These are phyloP conservation scores for Chloroceryle amazona DNA, from an alignment of 2,797 vertebrate species.

Conservation along the genomic window DNA sequence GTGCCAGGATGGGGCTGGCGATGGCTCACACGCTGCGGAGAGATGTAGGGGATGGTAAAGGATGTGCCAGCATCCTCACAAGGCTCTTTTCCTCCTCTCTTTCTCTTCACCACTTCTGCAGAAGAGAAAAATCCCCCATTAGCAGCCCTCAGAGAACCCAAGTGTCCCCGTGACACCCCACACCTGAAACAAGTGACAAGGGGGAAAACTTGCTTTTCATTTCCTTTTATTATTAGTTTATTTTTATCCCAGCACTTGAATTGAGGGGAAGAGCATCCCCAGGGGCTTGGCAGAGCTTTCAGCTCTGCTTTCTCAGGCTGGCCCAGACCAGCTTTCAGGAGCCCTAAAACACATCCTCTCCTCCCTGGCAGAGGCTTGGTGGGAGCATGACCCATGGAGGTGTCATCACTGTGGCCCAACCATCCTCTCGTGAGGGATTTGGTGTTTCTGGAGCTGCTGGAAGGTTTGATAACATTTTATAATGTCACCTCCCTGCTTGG, in stretches of 20 bases:
- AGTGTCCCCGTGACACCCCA: neutral
- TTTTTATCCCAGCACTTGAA: neutral
- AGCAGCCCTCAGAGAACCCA: neutral
- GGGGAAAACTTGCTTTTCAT: neutral
- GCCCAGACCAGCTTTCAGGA: neutral
- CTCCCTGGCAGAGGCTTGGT: neutral
- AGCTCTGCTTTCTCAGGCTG: neutral
- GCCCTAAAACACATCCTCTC: neutral
- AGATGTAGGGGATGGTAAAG: neutral
- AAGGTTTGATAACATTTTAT: neutral
- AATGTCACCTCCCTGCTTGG: neutral
- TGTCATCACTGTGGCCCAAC: neutral
- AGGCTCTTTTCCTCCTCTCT: neutral
- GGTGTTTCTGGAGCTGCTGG: neutral
- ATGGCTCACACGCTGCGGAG: neutral
- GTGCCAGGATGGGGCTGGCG: neutral
- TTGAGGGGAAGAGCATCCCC: neutral
- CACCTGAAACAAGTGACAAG: accelerated
- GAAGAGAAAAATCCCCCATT: neutral
- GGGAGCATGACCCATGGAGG: neutral
- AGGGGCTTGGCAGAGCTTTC: neutral
- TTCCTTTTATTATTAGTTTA: neutral
- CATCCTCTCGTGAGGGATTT: neutral
- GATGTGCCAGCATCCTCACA: neutral
- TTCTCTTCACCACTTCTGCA: neutral